phyloP scores from a whole-genome alignment of 2,797 vertebrate genomes.

The Cygnus olor region DNA sequence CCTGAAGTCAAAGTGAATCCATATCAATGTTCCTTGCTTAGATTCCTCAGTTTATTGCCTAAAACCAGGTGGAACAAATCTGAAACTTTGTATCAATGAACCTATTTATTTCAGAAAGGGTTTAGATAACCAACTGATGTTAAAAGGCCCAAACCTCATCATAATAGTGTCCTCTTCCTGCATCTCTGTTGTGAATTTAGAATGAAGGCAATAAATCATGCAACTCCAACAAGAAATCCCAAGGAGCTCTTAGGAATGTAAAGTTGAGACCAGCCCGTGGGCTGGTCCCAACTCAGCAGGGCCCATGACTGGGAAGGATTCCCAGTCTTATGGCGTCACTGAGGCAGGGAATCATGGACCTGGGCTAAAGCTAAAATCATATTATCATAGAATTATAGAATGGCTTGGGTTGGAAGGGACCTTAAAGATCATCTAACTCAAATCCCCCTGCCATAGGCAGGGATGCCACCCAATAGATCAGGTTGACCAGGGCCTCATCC shows the following conservation, averaged over 20 bases:
- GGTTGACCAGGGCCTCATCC: too few relatives aligned
- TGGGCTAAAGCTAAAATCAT: not conserved
- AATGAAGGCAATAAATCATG: not conserved
- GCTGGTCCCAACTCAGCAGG: not conserved
- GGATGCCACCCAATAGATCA: too few relatives aligned
- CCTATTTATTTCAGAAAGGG: not conserved
- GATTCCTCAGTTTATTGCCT: not conserved
- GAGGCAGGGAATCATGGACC: not conserved
- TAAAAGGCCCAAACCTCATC: not conserved
- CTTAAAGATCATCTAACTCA: too few relatives aligned
- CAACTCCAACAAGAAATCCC: not conserved
- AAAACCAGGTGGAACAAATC: not conserved
- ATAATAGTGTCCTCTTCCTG: not conserved
- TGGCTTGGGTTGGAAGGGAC: too few relatives aligned
- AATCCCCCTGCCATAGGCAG: too few relatives aligned
- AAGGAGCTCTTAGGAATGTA: not conserved
- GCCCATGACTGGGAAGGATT: accelerated
- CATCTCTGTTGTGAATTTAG: not conserved
- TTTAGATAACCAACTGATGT: not conserved
- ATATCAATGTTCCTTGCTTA: not conserved
- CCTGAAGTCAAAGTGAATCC: not conserved
- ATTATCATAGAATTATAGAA: too few relatives aligned
- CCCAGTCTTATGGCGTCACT: accelerated
- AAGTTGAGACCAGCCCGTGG: not conserved
- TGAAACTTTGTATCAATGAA: not conserved